These are phyloP conservation scores for Platyscapa corneri DNA, from an alignment of 1,140 invertebrate species.

Conservation along the genomic window DNA sequence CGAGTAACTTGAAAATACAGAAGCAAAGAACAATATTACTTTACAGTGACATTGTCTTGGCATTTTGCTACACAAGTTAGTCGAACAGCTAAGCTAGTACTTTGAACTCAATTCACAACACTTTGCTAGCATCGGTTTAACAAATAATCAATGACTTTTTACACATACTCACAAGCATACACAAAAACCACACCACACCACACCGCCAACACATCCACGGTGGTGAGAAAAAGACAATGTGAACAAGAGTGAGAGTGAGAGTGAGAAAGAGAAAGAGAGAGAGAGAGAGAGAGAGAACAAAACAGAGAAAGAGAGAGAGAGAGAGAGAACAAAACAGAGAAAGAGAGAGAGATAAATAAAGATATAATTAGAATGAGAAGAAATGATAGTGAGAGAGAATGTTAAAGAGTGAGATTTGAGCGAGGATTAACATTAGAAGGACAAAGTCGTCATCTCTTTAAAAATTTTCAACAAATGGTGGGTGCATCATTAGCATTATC, in stretches of 20 bases:
- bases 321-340: neutral
- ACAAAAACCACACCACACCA: constrained; percentile 72
- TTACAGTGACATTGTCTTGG: constrained; percentile 56
- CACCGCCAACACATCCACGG: constrained; percentile 76
- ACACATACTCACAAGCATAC: constrained; percentile 56
- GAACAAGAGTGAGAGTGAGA: neutral
- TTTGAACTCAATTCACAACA: neutral
- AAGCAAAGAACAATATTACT: constrained; percentile 59
- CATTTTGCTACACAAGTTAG: constrained; percentile 52
- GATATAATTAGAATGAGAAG: neutral
- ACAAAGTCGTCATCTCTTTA: constrained; percentile 28
- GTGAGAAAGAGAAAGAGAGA: neutral
- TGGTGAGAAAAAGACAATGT: constrained; percentile 61
- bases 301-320: constrained; percentile 39
- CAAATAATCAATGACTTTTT: constrained; percentile 45
- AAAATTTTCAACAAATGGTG: constrained; percentile 58
- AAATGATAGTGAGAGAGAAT: neutral
- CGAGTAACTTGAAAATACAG: neutral
- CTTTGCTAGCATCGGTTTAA: constrained; percentile 11
- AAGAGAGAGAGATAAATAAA: neutral
- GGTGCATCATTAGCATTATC: constrained; percentile 55
- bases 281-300: constrained; percentile 23
- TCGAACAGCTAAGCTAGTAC: neutral
- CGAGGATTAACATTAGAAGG: constrained; percentile 71
- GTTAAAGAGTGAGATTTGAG: constrained; percentile 39